Percentiles rank a stretch among this genome's conserved stretches.
These are phyloP conservation scores for Antheraea yamamai DNA, from an alignment of 2,888 invertebrate species.

Conservation along the genomic window DNA sequence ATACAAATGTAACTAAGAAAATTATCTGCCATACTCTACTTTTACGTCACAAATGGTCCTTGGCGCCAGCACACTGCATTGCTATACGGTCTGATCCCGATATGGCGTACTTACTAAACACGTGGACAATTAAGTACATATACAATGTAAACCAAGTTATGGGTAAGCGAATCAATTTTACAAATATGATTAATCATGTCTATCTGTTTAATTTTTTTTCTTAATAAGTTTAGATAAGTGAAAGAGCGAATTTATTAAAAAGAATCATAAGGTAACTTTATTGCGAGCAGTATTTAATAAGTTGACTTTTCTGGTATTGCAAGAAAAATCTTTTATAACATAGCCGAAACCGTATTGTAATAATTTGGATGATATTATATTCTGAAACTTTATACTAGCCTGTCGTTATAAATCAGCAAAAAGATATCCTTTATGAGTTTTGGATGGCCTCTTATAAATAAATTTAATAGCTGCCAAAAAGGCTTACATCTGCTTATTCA, in stretches of 20 bases:
- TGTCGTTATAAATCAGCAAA: background rate
- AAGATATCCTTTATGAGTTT: background rate
- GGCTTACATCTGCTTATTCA: no score
- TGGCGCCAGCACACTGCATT: slow-evolving; percentile 57
- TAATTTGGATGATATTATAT: background rate
- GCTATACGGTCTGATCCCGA: slow-evolving; percentile 52
- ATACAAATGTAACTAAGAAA: slow-evolving; percentile 35
- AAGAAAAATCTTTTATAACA: background rate
- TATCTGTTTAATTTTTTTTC: background rate
- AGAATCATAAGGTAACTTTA: background rate
- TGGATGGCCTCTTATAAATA: no score
- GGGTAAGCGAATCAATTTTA: slow-evolving; percentile 30
- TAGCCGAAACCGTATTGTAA: background rate
- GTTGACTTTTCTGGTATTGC: background rate
- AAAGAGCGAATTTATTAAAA: background rate
- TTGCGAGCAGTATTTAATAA: background rate
- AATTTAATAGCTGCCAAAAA: no score
- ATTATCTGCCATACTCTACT: slow-evolving; percentile 50
- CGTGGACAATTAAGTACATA: slow-evolving; percentile 53
- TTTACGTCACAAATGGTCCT: slow-evolving; percentile 51
- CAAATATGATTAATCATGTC: background rate
- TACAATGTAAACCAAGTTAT: slow-evolving; percentile 21
- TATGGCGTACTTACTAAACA: slow-evolving; percentile 37
- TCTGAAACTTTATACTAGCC: background rate
- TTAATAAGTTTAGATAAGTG: background rate